Conservation (phyloP, 2,797 vertebrate genomes). For the Arrhamphus sclerolepis region DNA sequence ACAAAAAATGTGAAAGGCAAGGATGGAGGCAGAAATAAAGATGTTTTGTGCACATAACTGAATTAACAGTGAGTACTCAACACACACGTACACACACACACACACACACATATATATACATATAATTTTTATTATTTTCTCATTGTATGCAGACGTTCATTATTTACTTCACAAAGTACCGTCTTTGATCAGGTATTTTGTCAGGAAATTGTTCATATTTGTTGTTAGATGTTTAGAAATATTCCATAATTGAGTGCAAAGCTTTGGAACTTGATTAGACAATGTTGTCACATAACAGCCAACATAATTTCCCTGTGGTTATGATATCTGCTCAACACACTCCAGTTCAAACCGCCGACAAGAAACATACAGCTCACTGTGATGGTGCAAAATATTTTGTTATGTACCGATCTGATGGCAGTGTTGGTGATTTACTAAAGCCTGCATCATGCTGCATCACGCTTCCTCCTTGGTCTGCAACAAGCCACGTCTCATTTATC, state of each 20-base stretch:
- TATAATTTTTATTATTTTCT: constrained; percentile 8
- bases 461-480: constrained; percentile 33
- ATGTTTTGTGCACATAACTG: constrained; percentile 22
- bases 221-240: constrained; percentile 16
- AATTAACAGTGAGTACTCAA: neutral
- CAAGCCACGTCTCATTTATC: constrained; percentile 52
- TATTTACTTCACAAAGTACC: constrained; percentile 6
- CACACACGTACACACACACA: neutral
- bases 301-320: constrained; percentile 10
- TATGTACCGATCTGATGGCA: constrained; percentile 9
- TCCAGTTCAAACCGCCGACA: constrained; percentile 4
- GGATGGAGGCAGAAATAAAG: constrained; percentile 34
- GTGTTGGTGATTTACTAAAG: constrained; percentile 14
- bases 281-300: neutral
- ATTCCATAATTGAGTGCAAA: constrained; percentile 1
- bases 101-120: neutral
- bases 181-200: constrained; percentile 10
- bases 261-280: constrained; percentile 10
- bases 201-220: constrained; percentile 14
- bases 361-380: constrained; percentile 10
- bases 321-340: neutral
- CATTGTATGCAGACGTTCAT: constrained; percentile 10
- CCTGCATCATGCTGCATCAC: constrained; percentile 15
- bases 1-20: constrained; percentile 48
- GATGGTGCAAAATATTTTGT: neutral